phyloP scores from a whole-genome alignment of 1,140 invertebrate genomes.

The Sitophilus oryzae region DNA sequence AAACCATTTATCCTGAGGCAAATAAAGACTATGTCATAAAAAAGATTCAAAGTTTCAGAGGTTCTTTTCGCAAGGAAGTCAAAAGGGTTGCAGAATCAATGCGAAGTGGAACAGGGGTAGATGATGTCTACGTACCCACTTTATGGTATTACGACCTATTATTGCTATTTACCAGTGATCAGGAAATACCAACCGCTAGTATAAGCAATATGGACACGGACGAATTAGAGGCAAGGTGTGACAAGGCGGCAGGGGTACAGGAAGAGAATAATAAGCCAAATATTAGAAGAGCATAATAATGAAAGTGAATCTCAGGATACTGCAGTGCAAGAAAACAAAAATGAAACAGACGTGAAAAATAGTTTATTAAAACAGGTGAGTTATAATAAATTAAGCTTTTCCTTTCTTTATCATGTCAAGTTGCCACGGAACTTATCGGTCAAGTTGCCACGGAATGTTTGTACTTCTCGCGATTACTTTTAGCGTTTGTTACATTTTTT shows the following conservation, averaged over 20 bases:
- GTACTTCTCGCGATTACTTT: conserved; percentile 9
- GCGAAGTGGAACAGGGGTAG: not conserved
- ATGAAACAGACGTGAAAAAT: too few relatives aligned
- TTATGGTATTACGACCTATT: too few relatives aligned
- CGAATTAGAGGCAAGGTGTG: not conserved
- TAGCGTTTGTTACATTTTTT: conserved; percentile 4
- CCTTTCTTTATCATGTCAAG: conserved; percentile 10
- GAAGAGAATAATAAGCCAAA: conserved; percentile 1
- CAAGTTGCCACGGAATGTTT: too few relatives aligned
- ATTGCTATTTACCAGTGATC: not conserved
- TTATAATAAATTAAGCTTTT: conserved; percentile 13
- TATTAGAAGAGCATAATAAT: not conserved
- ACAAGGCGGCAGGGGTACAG: too few relatives aligned
- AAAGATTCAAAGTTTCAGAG: conserved; percentile 4
- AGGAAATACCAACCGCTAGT: conserved; percentile 3
- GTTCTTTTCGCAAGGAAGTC: conserved; percentile 12
- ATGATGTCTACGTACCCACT: conserved; percentile 3
- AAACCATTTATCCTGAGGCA: conserved; percentile 7
- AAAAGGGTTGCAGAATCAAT: conserved; percentile 5
- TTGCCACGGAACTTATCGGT: conserved; percentile 10
- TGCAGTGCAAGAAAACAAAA: not conserved
- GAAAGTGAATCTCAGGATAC: not conserved
- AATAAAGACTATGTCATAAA: conserved; percentile 4
- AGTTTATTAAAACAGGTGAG: too few relatives aligned
- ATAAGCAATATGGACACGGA: conserved; percentile 1